Evolutionary conservation across 2,888 invertebrate genomes (phyloP), one percentile per base, ranked within the genome.

Genomic region (Acronicta leporina): DNA sequence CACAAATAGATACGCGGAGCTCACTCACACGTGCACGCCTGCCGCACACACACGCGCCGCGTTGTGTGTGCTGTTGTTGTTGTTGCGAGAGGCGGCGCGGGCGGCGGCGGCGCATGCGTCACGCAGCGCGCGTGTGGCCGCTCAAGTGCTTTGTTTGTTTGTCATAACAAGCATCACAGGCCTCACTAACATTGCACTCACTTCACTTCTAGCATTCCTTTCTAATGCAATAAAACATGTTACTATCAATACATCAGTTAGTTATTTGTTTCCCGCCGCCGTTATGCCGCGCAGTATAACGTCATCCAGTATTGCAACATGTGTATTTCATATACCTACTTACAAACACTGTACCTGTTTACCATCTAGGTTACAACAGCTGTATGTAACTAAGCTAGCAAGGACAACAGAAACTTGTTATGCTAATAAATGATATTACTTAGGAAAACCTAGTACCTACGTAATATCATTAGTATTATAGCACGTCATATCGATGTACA

Each of bases 201-300:
- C 46, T 46, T 35, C 16, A 54, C 42, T 43, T 35, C 25, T 41
- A 40, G 15, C 45, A 71, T 68, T 65, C 47, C 59, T 65, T 71
- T 71, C 53, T 54, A 58, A 33, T 65, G 49, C 40, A 68, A 65
- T 68, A 54, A 71, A 68, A 68, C 27, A 35, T 49, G 43, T 54
- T 54, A 51, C 50, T 47, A 35, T 2, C n/a, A 4, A n/a, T 38
- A 33, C 0, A 9, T 33, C 2, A 33, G 33, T 10, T 11, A n/a
- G 38, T 38, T 38, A 38, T 38, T 38, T n/a, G 2, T 38, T 5
- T 38, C 7, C 1, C 2, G 35, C 38, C n/a, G n/a, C 33, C 5
- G 20, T 4, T 3, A 30, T 30, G 9, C 30, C 9, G 30, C 20
- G 20, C 20, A 30, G 30, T 10, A 30, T 30, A 30, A 30, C 30